phyloP scores from a whole-genome alignment of 2,888 invertebrate species.

The Thecocarcelia acutangulata region DNA sequence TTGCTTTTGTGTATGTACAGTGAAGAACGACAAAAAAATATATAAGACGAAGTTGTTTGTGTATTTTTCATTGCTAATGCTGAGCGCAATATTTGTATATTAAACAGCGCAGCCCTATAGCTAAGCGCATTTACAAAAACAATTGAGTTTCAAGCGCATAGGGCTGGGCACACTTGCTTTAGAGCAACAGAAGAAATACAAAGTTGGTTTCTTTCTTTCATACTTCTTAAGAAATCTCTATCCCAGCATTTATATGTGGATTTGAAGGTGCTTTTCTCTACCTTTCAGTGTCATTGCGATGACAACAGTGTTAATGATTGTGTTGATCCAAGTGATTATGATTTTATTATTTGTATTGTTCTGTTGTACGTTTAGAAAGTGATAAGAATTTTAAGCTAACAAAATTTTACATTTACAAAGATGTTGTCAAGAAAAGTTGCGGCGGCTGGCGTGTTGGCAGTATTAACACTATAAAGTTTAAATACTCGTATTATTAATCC shows the following conservation, averaged over 20 bases:
- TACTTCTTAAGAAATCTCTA: conserved; percentile 30
- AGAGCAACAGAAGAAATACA: conserved; percentile 7
- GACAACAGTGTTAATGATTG: conserved; percentile 79
- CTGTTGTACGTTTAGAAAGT: conserved; percentile 36
- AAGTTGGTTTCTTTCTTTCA: conserved; percentile 33
- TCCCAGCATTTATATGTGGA: conserved; percentile 50
- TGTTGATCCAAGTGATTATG: conserved; percentile 80
- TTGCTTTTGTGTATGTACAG: too few species aligned
- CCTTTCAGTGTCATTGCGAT: conserved; percentile 70
- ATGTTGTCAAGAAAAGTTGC: background rate
- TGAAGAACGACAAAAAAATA: too few species aligned
- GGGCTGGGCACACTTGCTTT: too few species aligned
- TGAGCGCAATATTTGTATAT: too few species aligned
- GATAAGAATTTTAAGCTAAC: conserved; percentile 34
- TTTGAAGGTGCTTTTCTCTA: conserved; percentile 62
- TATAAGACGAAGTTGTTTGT: too few species aligned
- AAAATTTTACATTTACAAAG: conserved; percentile 2
- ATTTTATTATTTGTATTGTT: conserved; percentile 77
- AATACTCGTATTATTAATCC: conserved; percentile 53
- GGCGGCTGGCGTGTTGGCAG: background rate
- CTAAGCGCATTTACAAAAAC: too few species aligned
- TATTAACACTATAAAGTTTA: conserved; percentile 31
- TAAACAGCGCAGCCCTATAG: too few species aligned
- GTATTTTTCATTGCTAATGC: too few species aligned
- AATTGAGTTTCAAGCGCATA: too few species aligned